A percentile compares a stretch with the other conserved stretches of the same genome.
These are phyloP conservation scores for Matsumyia berberina DNA, from an alignment of 2,888 invertebrate genomes.

Conservation along the genomic window DNA sequence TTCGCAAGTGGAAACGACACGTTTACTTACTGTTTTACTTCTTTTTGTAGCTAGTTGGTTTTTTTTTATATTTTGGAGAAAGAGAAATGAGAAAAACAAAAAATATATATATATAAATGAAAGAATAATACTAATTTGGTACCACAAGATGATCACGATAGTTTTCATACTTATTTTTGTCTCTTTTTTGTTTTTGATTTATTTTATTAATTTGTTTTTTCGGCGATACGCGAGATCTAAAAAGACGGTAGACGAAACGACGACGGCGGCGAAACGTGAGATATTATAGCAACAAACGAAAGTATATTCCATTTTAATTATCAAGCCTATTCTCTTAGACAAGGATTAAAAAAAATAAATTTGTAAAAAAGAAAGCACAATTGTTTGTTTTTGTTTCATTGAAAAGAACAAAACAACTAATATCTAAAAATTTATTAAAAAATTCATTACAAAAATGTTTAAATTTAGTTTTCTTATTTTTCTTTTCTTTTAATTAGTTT, in stretches of 20 bases:
- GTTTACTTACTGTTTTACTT: slow-evolving; percentile 3
- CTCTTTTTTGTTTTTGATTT: slow-evolving; percentile 34
- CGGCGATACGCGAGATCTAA: slow-evolving; percentile 70
- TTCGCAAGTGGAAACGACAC: no score
- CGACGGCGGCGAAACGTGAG: slow-evolving; percentile 64
- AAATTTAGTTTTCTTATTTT: slow-evolving; percentile 79
- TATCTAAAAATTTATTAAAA: slow-evolving; percentile 66
- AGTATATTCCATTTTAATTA: slow-evolving; percentile 76
- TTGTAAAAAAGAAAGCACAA: slow-evolving; percentile 28
- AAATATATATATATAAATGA: slow-evolving; percentile 49
- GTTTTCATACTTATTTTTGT: slow-evolving; percentile 60
- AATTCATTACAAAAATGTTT: slow-evolving; percentile 73
- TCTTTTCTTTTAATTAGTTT: slow-evolving; percentile 77
- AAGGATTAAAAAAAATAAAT: slow-evolving; percentile 43
- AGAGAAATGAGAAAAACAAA: slow-evolving; percentile 30
- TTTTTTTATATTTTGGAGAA: slow-evolving; percentile 3
- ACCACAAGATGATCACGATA: slow-evolving; percentile 73
- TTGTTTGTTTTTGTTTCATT: slow-evolving; percentile 59
- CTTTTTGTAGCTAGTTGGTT: slow-evolving; percentile 2
- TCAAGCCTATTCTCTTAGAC: no score
- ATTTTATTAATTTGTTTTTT: slow-evolving; percentile 23
- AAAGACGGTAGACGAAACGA: slow-evolving; percentile 60
- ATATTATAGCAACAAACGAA: slow-evolving; percentile 62
- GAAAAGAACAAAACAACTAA: slow-evolving; percentile 65
- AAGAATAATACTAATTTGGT: slow-evolving; percentile 76